Conservation (phyloP, 1,140 invertebrate genomes). For the Drosophila sturtevanti region DNA sequence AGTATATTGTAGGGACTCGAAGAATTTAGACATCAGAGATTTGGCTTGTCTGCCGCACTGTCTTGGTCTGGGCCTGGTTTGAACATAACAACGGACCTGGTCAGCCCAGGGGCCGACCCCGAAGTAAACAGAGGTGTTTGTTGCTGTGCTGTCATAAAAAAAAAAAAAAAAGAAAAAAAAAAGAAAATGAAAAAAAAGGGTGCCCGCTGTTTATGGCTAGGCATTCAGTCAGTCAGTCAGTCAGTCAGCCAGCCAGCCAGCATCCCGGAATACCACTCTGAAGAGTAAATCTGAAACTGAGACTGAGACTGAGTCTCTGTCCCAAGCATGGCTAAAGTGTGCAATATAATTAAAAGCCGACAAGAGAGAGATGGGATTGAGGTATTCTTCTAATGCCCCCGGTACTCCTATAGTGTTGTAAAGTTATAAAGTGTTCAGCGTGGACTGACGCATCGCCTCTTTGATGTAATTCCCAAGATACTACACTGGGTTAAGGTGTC, state of each 20-base stretch:
- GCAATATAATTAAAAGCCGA: conserved; percentile 82
- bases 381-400: conserved; percentile 70
- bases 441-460: conserved; percentile 36
- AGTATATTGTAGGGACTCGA: neutral
- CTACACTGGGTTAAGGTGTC: conserved; percentile 20
- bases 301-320: conserved; percentile 40
- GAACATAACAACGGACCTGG: conserved; percentile 51
- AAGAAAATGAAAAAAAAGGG: conserved; percentile 71
- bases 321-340: conserved; percentile 77
- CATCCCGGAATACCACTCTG: conserved; percentile 28
- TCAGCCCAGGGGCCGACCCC: conserved; percentile 23
- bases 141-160: conserved; percentile 75
- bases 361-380: conserved; percentile 60
- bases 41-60: conserved; percentile 19
- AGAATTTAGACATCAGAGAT: conserved; percentile 71
- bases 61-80: neutral
- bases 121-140: conserved; percentile 78
- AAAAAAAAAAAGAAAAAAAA: conserved; percentile 60
- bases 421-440: conserved; percentile 64
- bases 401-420: conserved; percentile 57
- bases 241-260: conserved; percentile 17
- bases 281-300: conserved; percentile 12
- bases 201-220: conserved; percentile 75
- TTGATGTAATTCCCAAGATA: conserved; percentile 64
- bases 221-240: conserved; percentile 31